Percentiles rank a stretch among this genome's conserved stretches.
phyloP scores from a whole-genome alignment of 2,113 vertebrate genomes.

The Rattus norvegicus region DNA sequence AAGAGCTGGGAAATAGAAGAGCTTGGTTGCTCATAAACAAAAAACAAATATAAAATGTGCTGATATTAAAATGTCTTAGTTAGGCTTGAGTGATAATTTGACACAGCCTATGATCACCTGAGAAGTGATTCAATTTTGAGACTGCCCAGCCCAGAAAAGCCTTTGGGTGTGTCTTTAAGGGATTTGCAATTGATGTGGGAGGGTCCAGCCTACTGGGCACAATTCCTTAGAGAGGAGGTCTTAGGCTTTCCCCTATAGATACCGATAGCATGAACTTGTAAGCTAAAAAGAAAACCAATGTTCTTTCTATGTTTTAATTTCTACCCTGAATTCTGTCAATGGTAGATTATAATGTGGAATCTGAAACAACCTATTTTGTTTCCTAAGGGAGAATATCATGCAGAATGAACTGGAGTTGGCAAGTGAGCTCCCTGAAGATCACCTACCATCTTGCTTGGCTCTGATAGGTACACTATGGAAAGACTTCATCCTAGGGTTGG shows the following conservation, averaged over 20 bases:
- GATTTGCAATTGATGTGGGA: not conserved
- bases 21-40: not conserved
- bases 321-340: no score
- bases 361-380: not conserved
- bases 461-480: no score
- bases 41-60: not conserved
- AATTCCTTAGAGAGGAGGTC: not conserved
- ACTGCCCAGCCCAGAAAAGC: not conserved
- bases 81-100: not conserved
- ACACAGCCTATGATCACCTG: not conserved
- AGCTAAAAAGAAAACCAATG: not conserved
- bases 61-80: not conserved
- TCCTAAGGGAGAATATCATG: not conserved
- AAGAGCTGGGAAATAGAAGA: no score
- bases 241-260: not conserved
- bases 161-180: not conserved
- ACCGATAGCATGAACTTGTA: not conserved
- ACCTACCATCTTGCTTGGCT: no score
- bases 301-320: not conserved
- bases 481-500: no score
- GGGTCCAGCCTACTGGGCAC: not conserved
- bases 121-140: not conserved
- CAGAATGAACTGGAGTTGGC: no score
- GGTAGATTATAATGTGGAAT: not conserved
- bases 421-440: no score